phyloP scores from a whole-genome alignment of 1,140 invertebrate genomes.

The Lamellibrachia luymesi region DNA sequence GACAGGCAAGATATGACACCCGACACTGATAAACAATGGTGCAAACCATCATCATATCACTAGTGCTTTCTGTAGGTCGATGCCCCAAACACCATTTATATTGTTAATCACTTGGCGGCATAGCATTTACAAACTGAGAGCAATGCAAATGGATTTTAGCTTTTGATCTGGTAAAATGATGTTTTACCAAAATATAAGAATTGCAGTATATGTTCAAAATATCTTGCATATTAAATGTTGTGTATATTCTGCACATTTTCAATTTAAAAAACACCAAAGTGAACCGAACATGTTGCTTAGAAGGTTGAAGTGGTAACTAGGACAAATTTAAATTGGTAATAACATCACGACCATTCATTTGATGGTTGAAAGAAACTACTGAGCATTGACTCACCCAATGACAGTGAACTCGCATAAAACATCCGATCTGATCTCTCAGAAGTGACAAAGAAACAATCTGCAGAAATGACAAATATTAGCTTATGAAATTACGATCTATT shows the following conservation, averaged over 20 bases:
- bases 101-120: neutral
- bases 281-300: neutral
- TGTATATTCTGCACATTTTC: neutral
- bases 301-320: neutral
- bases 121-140: too few species aligned
- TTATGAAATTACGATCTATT: too few species aligned
- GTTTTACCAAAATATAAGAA: neutral
- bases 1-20: too few species aligned
- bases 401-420: neutral
- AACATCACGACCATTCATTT: neutral
- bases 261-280: neutral
- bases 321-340: neutral
- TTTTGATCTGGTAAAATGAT: neutral
- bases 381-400: neutral
- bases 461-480: too few species aligned
- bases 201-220: neutral
- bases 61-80: too few species aligned
- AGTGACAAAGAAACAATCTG: too few species aligned
- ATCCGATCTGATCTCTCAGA: too few species aligned
- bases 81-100: neutral
- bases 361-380: neutral
- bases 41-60: conserved; percentile 1
- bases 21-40: neutral
- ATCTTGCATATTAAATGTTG: neutral
- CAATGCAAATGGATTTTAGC: neutral